Evolutionary conservation across 1,140 invertebrate species (phyloP).

Genomic region (Bombus soroeensis): DNA sequence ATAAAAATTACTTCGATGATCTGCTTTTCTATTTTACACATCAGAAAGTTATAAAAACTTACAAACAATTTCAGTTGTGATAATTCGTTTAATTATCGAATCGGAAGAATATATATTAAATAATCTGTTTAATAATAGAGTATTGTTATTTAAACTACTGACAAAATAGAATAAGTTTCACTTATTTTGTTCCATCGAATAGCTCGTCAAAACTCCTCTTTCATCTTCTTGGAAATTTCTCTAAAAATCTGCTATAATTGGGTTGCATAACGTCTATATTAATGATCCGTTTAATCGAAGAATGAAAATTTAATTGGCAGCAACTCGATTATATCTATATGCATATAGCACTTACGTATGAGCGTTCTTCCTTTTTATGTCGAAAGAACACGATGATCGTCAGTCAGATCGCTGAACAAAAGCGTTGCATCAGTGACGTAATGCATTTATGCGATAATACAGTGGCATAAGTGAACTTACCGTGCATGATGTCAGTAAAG

Average conservation of each 20-base stretch:
- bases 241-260: background rate
- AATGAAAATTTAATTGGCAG: constrained; percentile 53
- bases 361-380: background rate
- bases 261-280: background rate
- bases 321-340: constrained; percentile 25
- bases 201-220: background rate
- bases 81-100: background rate
- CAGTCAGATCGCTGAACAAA: constrained; percentile 12
- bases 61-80: background rate
- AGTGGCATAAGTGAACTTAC: constrained; percentile 23
- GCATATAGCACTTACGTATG: background rate
- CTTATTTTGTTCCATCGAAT: background rate
- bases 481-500: constrained; percentile 28
- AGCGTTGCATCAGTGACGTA: constrained; percentile 45
- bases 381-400: constrained; percentile 13
- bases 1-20: background rate
- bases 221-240: background rate
- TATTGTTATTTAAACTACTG: background rate
- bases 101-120: background rate
- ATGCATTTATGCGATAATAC: constrained; percentile 27
- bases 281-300: constrained; percentile 20
- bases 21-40: background rate
- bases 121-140: background rate
- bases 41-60: background rate
- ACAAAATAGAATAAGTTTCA: background rate